These are phyloP conservation scores for Lumbricus terrestris DNA, from an alignment of 2,888 invertebrate species.

Conservation along the genomic window DNA sequence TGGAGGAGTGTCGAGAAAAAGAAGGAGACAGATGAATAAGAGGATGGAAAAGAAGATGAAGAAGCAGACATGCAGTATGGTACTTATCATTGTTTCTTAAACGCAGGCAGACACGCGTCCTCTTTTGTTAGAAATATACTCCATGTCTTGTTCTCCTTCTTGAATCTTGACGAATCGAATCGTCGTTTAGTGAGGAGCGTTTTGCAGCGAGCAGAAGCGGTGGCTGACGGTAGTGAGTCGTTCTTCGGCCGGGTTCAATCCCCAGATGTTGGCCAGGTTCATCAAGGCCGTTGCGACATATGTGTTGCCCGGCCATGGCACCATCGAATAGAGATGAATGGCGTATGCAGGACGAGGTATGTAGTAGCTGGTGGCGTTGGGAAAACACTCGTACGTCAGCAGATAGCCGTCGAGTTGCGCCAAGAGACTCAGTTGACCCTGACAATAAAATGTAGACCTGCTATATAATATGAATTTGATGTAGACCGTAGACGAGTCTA, in stretches of 20 bases:
- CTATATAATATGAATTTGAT: too few relatives aligned
- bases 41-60: too few relatives aligned
- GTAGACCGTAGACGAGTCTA: too few relatives aligned
- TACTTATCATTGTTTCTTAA: too few relatives aligned
- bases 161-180: not conserved
- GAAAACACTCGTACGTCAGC: constrained; percentile 14
- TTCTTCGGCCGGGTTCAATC: not conserved
- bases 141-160: not conserved
- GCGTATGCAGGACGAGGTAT: not conserved
- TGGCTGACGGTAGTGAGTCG: not conserved
- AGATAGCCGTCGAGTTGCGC: not conserved
- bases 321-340: not conserved
- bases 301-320: not conserved
- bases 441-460: not conserved
- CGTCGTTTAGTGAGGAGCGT: not conserved
- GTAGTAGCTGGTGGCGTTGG: not conserved
- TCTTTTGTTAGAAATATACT: too few relatives aligned
- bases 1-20: too few relatives aligned
- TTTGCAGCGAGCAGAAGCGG: not conserved
- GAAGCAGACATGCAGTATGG: not conserved
- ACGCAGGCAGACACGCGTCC: too few relatives aligned
- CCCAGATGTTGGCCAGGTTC: not conserved
- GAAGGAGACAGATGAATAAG: too few relatives aligned
- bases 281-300: not conserved
- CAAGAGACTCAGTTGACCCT: not conserved